Base-by-base conservation (phyloP, 2,113 vertebrate species). In the Pithys albifrons region DNA sequence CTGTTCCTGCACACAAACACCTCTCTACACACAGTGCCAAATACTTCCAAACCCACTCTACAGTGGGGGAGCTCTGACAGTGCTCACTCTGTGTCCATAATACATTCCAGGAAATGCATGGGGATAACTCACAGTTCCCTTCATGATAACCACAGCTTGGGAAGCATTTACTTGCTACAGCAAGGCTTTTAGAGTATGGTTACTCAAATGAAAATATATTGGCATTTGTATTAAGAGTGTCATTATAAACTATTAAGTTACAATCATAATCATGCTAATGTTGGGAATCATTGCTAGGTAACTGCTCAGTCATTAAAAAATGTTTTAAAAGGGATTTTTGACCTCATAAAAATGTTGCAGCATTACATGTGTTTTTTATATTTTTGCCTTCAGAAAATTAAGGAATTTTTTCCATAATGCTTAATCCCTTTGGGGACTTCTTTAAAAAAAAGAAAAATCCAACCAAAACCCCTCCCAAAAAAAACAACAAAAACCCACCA, bases 281-380 rank as follows among this genome's bases (percentile, higher is more conserved):
- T 51, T 93, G 87, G 91, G 81, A 93, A 90, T 89, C 46, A 57
- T 92, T 89, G 28, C 51, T 88, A 91, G 48, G 71, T 80, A 64
- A 87, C 25, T 73, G 28, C 75, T 88, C 65, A 73, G 61, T 79
- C 67, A 85, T 94, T 66, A 82, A 90, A 80, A 75, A 85, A 75
- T 80, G 93, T 61, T 93, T 95, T 75, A 7, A 80, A 94, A 20
- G 8, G 37, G 8, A 9, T 39, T 65, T 96, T 95, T 95, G 85
- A 27, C 33, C 45, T 96, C 91, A 62, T 85, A 52, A 95, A 75
- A 95, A 54, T 80, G 39, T 69, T 96, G 70, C 59, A 37, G 24
- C 87, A 27, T 92, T 93, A 67, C 66, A 65, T 93, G 64, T 94
- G 35, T 6, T 77, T 95, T 96, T 91, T 84, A 54, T 93, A 85